Percentiles rank a stretch among this genome's conserved stretches.
Evolutionary conservation across 2,797 vertebrate genomes (phyloP).

Genomic region (Muscicapa striata): DNA sequence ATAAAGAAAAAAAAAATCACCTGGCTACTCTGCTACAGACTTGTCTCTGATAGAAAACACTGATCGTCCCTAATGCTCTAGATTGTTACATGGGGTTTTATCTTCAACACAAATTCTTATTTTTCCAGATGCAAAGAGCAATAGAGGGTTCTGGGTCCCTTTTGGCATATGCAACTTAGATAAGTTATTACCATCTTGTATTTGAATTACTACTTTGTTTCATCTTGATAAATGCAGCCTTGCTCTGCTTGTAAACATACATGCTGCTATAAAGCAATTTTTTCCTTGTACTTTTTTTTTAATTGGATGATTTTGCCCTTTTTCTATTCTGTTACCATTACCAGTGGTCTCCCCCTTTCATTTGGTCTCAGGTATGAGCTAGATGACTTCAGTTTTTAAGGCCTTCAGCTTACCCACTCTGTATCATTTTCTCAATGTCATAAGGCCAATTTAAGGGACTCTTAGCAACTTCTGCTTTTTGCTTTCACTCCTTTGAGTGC

Average conservation of each 20-base stretch:
- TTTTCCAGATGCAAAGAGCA: neutral
- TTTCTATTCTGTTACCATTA: neutral
- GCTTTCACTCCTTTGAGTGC: neutral
- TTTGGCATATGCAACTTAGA: neutral
- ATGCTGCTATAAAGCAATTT: neutral
- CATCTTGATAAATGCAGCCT: neutral
- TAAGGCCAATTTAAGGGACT: neutral
- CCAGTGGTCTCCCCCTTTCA: neutral
- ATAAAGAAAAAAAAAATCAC: neutral
- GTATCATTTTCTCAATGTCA: neutral
- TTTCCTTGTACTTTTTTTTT: rapidly evolving
- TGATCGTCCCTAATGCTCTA: neutral
- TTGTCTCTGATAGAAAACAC: neutral
- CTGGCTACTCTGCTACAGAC: neutral
- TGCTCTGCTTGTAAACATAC: neutral
- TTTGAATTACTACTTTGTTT: neutral
- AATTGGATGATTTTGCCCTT: neutral
- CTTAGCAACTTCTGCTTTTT: neutral
- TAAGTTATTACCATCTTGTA: neutral
- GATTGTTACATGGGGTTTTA: neutral
- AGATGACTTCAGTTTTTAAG: neutral
- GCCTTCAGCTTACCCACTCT: neutral
- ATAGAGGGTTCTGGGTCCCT: rapidly evolving
- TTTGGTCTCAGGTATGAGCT: neutral
- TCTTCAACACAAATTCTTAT: neutral